A percentile compares a stretch with the other conserved stretches of the same genome.
These are phyloP conservation scores for Drosophila nr. medialis DNA, from an alignment of 2,888 invertebrate genomes.

Conservation along the genomic window DNA sequence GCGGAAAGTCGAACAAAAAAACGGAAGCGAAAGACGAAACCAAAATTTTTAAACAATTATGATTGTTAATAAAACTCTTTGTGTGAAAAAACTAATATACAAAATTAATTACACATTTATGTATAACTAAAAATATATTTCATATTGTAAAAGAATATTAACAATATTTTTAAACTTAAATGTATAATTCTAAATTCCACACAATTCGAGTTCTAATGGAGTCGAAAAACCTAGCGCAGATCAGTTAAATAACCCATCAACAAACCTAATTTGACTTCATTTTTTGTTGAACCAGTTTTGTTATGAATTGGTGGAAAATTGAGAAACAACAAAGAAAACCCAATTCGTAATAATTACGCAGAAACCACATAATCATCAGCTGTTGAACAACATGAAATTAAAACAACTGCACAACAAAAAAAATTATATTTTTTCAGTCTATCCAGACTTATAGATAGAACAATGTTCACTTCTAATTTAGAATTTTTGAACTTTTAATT, in stretches of 20 bases:
- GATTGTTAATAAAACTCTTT: too few relatives aligned
- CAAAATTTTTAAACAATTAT: background rate
- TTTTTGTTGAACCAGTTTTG: background rate
- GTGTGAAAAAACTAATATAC: too few relatives aligned
- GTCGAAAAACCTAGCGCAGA: background rate
- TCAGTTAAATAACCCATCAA: background rate
- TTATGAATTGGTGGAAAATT: background rate
- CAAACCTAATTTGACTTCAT: background rate
- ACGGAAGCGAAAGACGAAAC: background rate
- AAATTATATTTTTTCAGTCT: background rate
- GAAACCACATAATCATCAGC: background rate
- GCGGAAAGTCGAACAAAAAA: background rate
- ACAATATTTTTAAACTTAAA: background rate
- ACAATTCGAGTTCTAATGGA: background rate
- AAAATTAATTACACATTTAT: too few relatives aligned
- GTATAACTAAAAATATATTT: too few relatives aligned
- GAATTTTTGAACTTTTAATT: too few relatives aligned
- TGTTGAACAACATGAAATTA: background rate
- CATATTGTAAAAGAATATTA: too few relatives aligned
- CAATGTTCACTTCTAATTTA: too few relatives aligned
- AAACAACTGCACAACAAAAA: background rate
- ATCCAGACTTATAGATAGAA: background rate
- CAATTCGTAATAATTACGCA: background rate
- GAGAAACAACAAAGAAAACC: too few relatives aligned
- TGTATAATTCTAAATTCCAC: background rate